Conservation (phyloP, 2,888 invertebrate species). For the Oscheius sp. region DNA sequence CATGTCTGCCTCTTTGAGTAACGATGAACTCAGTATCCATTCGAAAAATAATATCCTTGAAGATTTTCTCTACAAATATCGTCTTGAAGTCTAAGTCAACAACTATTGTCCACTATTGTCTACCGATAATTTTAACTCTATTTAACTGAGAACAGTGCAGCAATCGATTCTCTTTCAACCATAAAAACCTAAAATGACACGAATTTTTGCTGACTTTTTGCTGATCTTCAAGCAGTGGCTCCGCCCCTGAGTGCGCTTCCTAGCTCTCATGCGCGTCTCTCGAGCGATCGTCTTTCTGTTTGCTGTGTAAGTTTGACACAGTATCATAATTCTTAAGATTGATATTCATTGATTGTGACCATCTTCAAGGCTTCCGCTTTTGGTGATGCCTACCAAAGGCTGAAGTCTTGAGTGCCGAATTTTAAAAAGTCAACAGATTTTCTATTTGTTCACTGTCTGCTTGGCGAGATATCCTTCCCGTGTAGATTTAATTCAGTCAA, state of each 20-base stretch:
- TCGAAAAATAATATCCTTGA: too few species aligned
- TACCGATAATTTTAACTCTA: neutral
- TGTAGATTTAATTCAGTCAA: constrained; percentile 24
- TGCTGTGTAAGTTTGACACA: constrained; percentile 33
- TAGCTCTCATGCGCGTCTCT: constrained; percentile 32
- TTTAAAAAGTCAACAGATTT: constrained; percentile 3
- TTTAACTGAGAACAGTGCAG: too few species aligned
- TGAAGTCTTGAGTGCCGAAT: too few species aligned
- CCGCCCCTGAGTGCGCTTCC: constrained; percentile 29
- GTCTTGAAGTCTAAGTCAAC: too few species aligned
- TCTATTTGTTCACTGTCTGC: constrained; percentile 28
- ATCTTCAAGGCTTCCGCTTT: too few species aligned
- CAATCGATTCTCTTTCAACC: neutral
- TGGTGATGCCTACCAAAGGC: too few species aligned
- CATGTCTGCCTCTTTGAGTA: too few species aligned
- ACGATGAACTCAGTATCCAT: too few species aligned
- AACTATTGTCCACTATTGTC: too few species aligned
- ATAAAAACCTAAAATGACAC: constrained; percentile 1
- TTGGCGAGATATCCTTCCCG: constrained; percentile 13
- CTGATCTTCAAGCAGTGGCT: constrained; percentile 26
- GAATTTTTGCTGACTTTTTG: constrained; percentile 10
- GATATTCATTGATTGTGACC: neutral
- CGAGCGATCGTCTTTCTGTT: constrained; percentile 31
- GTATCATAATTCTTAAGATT: constrained; percentile 19
- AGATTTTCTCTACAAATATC: too few species aligned